Evolutionary conservation across 2,113 vertebrate species (phyloP).

Genomic region (Malurus melanocephalus): DNA sequence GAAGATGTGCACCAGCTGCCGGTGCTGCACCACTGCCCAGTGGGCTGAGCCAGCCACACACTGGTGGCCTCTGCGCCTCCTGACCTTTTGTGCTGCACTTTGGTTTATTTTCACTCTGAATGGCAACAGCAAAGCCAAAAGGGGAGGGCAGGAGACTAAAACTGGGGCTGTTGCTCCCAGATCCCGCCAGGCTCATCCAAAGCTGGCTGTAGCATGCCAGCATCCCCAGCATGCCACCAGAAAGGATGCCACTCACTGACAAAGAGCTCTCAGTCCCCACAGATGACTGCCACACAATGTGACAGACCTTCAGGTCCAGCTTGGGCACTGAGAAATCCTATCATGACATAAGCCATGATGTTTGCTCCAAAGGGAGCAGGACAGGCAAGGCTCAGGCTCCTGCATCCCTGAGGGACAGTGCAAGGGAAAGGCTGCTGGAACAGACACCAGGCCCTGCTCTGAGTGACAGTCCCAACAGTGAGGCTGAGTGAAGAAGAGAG

Average conservation of each 20-base stretch:
- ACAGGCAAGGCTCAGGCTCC: not conserved
- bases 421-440: not conserved
- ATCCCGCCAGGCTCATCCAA: not conserved
- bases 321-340: not conserved
- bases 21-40: not conserved
- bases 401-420: not conserved
- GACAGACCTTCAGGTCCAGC: not conserved
- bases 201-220: fast-evolving
- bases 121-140: not conserved
- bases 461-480: not conserved
- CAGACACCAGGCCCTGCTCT: not conserved
- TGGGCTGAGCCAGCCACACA: not conserved
- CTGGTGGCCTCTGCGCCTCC: not conserved
- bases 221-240: fast-evolving
- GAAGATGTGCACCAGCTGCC: not conserved
- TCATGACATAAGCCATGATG: not conserved
- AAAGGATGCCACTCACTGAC: not conserved
- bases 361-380: not conserved
- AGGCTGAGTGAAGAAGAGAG: not conserved
- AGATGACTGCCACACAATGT: not conserved
- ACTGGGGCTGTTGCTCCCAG: not conserved
- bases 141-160: not conserved
- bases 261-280: not conserved
- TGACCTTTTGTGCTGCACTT: constrained; percentile 15
- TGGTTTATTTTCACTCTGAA: constrained; percentile 6